Base-by-base conservation (phyloP, 2,113 vertebrate genomes). In the Emydocephalus ijimae region DNA sequence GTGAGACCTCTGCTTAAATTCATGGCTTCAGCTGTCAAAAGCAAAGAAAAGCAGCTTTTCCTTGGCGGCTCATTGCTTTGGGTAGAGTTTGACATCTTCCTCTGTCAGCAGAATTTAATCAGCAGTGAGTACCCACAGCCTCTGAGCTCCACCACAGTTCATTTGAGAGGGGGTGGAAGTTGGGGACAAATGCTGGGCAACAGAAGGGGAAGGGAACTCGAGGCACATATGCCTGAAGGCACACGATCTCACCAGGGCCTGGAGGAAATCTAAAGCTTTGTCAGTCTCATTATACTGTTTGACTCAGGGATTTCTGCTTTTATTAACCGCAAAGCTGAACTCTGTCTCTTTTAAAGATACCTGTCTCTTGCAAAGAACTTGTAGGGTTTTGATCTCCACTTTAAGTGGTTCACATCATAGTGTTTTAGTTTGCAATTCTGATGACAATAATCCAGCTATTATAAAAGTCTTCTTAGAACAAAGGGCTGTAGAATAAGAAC, bases 51-150 rank as follows among this genome's bases (percentile, higher is more conserved):
- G 96, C 96, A 97, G 97, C 96, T 97, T 97, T 97, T 97, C 97
- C 97, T 97, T 96, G 96, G 97, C 97, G 96, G 96, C 96, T 96
- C 95, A 96, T 96, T 97, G 97, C 97, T 97, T 97, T 97, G 96
- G 97, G 97, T 97, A 97, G 96, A 97, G 96, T 96, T 97, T 97
- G 97, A 97, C 97, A 97, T 96, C 96, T 97, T 96, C 96, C 97
- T 97, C 96, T 96, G 97, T 97, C 97, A 97, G 97, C 97, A 97
- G 96, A 97, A 97, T 97, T 96, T 97, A 97, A 97, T 97, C 97
- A 97, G 96, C 96, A 96, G 93, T 94, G 90, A 96, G 96, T 97
- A 95, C 97, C 97, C 96, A 96, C 96, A 96, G 96, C 97, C 96
- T 89, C 95, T 94, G 94, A 94, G 95, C 96, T 96, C 95, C 93